Evolutionary conservation across 2,113 vertebrate genomes (phyloP).

Genomic region (Hemiprocne comata): DNA sequence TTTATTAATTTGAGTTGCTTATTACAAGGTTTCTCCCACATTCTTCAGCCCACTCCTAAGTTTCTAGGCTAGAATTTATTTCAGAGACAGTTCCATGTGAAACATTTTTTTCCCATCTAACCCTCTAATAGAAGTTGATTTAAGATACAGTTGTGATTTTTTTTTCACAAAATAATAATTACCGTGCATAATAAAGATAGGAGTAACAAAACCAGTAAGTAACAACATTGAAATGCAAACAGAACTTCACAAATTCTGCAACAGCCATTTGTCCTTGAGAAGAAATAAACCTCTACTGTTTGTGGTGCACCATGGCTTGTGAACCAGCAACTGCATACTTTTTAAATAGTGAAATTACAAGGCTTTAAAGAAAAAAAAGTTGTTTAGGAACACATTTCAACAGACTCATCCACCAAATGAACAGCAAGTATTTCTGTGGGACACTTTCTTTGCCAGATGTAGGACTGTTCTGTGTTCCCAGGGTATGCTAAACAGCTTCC

Average conservation of each 20-base stretch:
- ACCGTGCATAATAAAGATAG: neutral
- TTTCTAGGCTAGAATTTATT: conserved; percentile 19
- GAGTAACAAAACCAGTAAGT: conserved; percentile 25
- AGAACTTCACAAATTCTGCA: neutral
- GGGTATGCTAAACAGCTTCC: neutral
- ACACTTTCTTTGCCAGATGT: neutral
- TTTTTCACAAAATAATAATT: neutral
- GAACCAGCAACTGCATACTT: neutral
- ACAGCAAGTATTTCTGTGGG: neutral
- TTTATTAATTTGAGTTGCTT: conserved; percentile 24
- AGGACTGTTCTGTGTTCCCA: neutral
- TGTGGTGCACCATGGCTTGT: neutral
- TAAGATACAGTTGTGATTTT: neutral
- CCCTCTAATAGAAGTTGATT: neutral
- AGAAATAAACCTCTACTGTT: neutral
- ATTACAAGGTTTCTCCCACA: conserved; percentile 13
- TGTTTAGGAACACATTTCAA: neutral
- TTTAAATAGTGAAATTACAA: conserved; percentile 6
- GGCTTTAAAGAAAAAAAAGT: neutral
- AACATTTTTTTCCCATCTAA: neutral
- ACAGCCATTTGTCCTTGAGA: neutral
- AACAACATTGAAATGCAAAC: neutral
- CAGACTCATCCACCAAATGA: neutral
- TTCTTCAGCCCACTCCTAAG: conserved; percentile 21
- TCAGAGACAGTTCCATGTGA: neutral